Evolutionary conservation across 2,888 invertebrate species (phyloP), one percentile per base, ranked within the genome.

Genomic region (Synergus itoensis): DNA sequence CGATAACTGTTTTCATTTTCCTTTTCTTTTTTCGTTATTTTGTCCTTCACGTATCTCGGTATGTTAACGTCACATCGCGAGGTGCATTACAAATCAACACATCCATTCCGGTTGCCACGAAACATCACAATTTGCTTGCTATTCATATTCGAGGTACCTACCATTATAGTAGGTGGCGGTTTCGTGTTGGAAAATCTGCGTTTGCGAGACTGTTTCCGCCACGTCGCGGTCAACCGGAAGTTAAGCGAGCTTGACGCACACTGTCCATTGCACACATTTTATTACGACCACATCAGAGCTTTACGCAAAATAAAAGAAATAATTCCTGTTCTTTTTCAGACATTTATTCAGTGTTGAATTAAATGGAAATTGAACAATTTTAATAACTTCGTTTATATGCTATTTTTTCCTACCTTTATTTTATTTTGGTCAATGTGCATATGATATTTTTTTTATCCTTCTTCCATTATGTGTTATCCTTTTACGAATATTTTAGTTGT

Each of bases 121-220:
- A 36, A 53, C 73, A 73, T 73, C 73, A 73, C 53, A 73, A 73
- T 73, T 73, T 73, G 53, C 53, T 53, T n/a, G 53, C 73, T 73
- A 73, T 73, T 73, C 73, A 73, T 73, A 53, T 53, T n/a, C 48
- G 12, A 5, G 21, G 21, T 60, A 21, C 60, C 21, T 21, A 12
- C 73, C 28, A 53, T n/a, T 53, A 73, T 48, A 28, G 69, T 43
- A 69, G 69, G 69, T 69, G 48, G 69, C 45, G 67, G 67, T 67
- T 45, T 43, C 67, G 43, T 36, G 73, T 73, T 53, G 53, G 53
- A 73, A 73, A 73, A 28, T 73, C 73, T 73, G 73, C 48, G 73
- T 73, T 73, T 73, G 73, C 73, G 53, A 73, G 73, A 73, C 73
- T 21, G 73, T 53, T 73, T 73, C 73, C 73, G 73, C n/a, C 21